Base-by-base conservation (phyloP, 1,140 invertebrate species). In the Drosophila ogumai region DNA sequence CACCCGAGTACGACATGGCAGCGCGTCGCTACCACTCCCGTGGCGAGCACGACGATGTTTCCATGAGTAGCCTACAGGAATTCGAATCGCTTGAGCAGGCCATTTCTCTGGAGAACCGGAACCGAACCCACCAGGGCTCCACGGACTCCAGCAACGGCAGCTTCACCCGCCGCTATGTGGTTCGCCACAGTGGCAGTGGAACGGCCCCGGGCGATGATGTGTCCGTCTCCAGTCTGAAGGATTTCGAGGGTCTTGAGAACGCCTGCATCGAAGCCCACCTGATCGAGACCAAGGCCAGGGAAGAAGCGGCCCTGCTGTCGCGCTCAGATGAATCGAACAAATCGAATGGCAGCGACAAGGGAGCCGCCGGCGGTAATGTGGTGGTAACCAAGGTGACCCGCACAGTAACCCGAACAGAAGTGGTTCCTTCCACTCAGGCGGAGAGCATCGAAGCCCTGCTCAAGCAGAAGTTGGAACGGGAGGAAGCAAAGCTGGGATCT, bases 201-300 rank as follows among this genome's bases (percentile, higher is more conserved):
- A 78, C 81, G 19, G 94, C 94, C 6, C 97, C 97, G 86, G 97
- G 96, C 22, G 98, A 99, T 93, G 97, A 98, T 92, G 94, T 98
- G 17, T 98, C 97, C 2, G 92, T 98, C n/a, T 97, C 96, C 6
- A 99, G 98, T 19, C 93, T 99, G 4, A 98, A 98, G 91, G 98
- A 99, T 93, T 99, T 99, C 93, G 98, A 99, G 94, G 96, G 96
- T 1, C 92, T 99, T 1, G 98, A 99, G 93, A 95, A 95, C 66
- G 97, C 98, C 25, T 97, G 98, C 88, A 94, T 96, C 40, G 96
- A 97, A 91, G 96, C 96, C 1, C 96, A 97, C 72, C 94, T 96
- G 59, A 96, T 97, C 47, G 97, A 98, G 93, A 93, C 96, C 28
- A 94, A 95, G 73, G 97, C 96, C 0, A 96, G 97, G 86, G 96